A percentile compares a stretch with the other conserved stretches of the same genome.
phyloP scores from a whole-genome alignment of 2,888 invertebrate species.

The Synanthedon andrenaeformis region DNA sequence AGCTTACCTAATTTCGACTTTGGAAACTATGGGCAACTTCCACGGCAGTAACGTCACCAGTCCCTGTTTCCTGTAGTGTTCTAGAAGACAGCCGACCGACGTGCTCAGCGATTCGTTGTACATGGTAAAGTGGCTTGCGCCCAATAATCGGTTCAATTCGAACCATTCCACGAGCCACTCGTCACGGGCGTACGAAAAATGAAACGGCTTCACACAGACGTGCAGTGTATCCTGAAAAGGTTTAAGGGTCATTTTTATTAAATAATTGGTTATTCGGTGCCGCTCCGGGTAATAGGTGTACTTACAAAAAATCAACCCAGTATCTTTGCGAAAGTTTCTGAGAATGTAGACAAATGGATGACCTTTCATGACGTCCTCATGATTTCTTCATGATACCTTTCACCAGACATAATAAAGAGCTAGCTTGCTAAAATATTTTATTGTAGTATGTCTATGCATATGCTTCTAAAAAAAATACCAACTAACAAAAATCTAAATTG shows the following conservation, averaged over 20 bases:
- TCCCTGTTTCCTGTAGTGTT: constrained; percentile 75
- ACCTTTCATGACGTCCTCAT: no score
- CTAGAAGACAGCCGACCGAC: constrained; percentile 81
- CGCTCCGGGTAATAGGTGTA: no score
- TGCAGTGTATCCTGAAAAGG: constrained; percentile 72
- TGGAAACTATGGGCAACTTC: constrained; percentile 88
- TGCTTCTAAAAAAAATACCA: no score
- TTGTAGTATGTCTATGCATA: no score
- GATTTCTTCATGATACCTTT: no score
- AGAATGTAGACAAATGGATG: no score
- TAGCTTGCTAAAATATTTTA: no score
- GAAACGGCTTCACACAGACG: constrained; percentile 91
- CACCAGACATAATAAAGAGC: no score
- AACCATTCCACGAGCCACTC: constrained; percentile 90
- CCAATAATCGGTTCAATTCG: constrained; percentile 86
- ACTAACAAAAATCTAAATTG: no score
- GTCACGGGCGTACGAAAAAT: constrained; percentile 87
- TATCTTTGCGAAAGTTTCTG: no score
- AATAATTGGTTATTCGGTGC: no score
- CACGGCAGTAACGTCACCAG: constrained; percentile 81
- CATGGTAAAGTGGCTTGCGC: constrained; percentile 88
- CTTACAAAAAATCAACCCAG: no score
- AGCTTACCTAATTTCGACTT: constrained; percentile 79
- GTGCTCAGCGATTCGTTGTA: constrained; percentile 90
- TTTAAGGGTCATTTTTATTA: not conserved